Conservation (phyloP, 2,797 vertebrate genomes). For the Odontamblyopus lacepedii region DNA sequence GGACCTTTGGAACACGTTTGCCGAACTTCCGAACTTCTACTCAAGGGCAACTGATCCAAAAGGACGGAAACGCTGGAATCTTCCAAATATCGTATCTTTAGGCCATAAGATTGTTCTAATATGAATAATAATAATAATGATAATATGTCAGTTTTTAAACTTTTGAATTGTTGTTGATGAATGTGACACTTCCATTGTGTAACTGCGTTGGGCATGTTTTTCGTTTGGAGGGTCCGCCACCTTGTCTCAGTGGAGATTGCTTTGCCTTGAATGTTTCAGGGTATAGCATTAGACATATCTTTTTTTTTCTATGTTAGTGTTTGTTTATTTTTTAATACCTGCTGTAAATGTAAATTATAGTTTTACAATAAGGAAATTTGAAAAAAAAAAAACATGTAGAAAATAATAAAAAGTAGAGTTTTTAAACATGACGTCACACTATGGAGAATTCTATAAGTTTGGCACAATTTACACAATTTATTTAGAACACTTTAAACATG, state of each 20-base stretch:
- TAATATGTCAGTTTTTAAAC: constrained; percentile 2
- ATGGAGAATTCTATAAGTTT: too few relatives aligned
- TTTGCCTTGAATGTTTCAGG: too few relatives aligned
- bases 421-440: too few relatives aligned
- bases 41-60: constrained; percentile 25
- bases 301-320: too few relatives aligned
- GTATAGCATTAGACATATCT: too few relatives aligned
- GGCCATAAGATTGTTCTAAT: constrained; percentile 46
- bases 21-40: constrained; percentile 36
- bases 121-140: constrained; percentile 1
- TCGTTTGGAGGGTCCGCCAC: neutral
- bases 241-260: neutral
- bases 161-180: constrained; percentile 38
- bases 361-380: too few relatives aligned
- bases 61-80: constrained; percentile 16
- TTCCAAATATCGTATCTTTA: constrained; percentile 27
- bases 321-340: too few relatives aligned
- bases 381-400: too few relatives aligned
- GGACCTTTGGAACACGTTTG: constrained; percentile 36
- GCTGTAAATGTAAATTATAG: too few relatives aligned
- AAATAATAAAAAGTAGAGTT: too few relatives aligned
- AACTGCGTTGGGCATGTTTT: constrained; percentile 62
- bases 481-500: too few relatives aligned
- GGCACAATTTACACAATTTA: too few relatives aligned
- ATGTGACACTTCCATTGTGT: constrained; percentile 57